Base-by-base conservation (phyloP, 2,888 invertebrate genomes). In the Lasioglossum figueresi region DNA sequence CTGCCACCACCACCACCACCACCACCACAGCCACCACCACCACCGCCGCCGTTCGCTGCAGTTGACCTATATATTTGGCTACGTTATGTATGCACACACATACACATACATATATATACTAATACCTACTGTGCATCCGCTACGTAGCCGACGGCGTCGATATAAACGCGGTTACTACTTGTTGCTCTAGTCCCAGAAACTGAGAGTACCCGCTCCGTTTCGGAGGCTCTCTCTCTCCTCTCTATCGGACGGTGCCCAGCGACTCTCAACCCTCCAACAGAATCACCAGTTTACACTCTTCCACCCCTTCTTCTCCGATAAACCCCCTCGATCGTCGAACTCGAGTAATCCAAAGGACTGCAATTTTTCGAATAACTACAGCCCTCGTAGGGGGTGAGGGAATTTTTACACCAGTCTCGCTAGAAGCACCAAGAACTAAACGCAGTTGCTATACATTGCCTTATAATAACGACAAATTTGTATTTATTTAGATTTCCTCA, bases 101-200 rank as follows among this genome's bases (percentile, higher is more conserved):
- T 23, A 66, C 71, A 83, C 52, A 52, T 23, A 52, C n/a, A 48
- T 45, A 14, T 90, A 82, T 88, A 84, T 83, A 91, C 91, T 80
- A 89, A 89, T 84, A 89, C 90, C 84, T 87, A 73, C 79, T 52
- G 82, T 85, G 87, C 85, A 89, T 90, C 88, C 86, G 87, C 84
- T 79, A 82, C 90, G 85, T 86, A 88, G 86, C 89, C 89, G 85
- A 85, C 85, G 90, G 85, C 90, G 90, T 85, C 91, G 91, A 91
- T 93, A 91, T 91, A 91, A 92, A 92, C 92, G 91, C 91, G 91
- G 91, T 93, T 93, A 93, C 94, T 94, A 94, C 94, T 94, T 94
- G 94, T 94, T 94, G 94, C 94, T 92, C 92, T 83, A 86, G 89
- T 89, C 91, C 92, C 92, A 91, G 91, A 92, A 91, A 91, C 92